Conservation (phyloP, 2,113 vertebrate genomes). For the Hyla sarda region DNA sequence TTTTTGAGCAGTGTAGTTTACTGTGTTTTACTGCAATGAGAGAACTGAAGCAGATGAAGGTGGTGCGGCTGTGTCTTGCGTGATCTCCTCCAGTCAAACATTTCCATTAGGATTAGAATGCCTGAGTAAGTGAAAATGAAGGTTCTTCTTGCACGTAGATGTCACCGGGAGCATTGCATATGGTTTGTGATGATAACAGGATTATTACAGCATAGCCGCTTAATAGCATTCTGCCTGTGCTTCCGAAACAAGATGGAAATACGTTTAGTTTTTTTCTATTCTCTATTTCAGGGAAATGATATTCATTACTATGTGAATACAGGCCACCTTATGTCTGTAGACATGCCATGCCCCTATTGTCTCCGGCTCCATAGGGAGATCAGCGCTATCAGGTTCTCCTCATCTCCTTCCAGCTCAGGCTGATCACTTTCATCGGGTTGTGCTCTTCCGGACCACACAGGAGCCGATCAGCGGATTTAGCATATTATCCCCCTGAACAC, state of each 20-base stretch:
- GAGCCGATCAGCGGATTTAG: background rate
- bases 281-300: background rate
- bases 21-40: too few species aligned
- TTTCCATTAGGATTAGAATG: constrained; percentile 44
- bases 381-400: background rate
- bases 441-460: background rate
- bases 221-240: background rate
- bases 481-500: background rate
- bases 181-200: constrained; percentile 47
- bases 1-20: too few species aligned
- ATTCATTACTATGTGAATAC: background rate
- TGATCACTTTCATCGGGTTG: background rate
- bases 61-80: background rate
- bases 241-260: background rate
- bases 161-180: background rate
- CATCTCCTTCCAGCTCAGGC: background rate
- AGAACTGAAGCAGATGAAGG: background rate
- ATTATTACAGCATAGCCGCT: constrained; percentile 12
- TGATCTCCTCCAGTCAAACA: background rate
- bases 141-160: background rate
- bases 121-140: background rate
- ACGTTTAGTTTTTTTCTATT: background rate
- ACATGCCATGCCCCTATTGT: background rate
- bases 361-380: background rate
- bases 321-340: background rate